Base-by-base conservation (phyloP, 2,113 vertebrate genomes). In the Calyptommatus sinebrachiatus region DNA sequence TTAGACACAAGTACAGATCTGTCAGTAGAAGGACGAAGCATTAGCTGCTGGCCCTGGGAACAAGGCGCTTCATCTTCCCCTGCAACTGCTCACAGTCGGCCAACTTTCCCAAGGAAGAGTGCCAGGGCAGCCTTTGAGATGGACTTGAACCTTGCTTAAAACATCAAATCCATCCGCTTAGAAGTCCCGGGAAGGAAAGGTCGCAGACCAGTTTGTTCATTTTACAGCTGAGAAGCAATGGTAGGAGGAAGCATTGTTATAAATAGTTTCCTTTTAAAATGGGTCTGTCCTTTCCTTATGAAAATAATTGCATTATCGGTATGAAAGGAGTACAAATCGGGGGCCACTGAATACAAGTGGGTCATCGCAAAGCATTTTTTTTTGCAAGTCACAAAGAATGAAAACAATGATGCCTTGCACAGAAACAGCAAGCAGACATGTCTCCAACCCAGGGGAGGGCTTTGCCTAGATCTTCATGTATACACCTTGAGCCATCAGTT, bases 271-370 rank as follows among this genome's bases (percentile, higher is more conserved):
- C 65, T 68, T 12, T 80, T 73, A 60, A 67, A 74, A 80, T 60
- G 48, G 65, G 45, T 35, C 22, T 7, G 48, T 18, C 76, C 2
- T 35, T n/a, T 31, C 41, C 76, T 22, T 84, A 85, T 83, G 88
- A 86, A 90, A 92, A 89, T 76, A 84, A 41, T 41, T 41, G 35
- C 35, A 2, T 41, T 73, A 85, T 73, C 71, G 82, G 45, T 80
- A 35, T 82, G 75, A 61, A 81, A 82, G 84, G 61, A 80, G 74
- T 82, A 72, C 57, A 53, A 48, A 74, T 69, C 69, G 46, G n/a
- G 78, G 46, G 71, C 76, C 35, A 66, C 62, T 72, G 65, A 24
- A 53, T 5, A 10, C 29, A 50, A n/a, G n/a, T 60, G 31, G 48
- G 53, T n/a, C 6, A 26, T 60, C 28, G 10, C 28, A 2, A 16